These are phyloP conservation scores for Halcyon leucocephala DNA, from an alignment of 2,797 vertebrate genomes.

Conservation along the genomic window DNA sequence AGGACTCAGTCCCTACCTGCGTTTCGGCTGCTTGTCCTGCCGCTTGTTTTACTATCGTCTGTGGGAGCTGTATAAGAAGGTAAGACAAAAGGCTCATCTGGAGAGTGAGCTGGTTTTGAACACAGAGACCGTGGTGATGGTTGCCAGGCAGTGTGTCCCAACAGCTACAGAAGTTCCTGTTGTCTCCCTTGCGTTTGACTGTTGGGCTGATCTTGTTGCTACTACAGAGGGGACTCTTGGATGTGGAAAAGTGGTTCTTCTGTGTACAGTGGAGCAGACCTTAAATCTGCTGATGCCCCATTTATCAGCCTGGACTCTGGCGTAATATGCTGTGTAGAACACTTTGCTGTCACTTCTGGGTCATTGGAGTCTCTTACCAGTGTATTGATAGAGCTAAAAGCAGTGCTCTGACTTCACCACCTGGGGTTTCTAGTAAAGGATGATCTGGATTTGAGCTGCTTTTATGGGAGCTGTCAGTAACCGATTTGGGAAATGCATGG, in stretches of 20 bases:
- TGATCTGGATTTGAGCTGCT: neutral
- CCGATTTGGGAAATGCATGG: neutral
- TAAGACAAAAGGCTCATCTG: slow-evolving; percentile 60
- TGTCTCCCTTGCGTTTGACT: neutral
- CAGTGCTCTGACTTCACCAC: neutral
- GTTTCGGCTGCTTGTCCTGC: slow-evolving; percentile 95
- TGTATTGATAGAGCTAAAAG: neutral
- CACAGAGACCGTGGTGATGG: neutral
- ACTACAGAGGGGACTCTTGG: neutral
- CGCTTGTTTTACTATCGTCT: slow-evolving; percentile 94
- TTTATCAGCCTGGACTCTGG: neutral
- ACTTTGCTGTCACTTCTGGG: neutral
- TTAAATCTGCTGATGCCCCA: neutral
- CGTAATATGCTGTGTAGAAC: neutral
- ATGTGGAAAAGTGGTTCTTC: neutral
- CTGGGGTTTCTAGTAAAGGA: neutral
- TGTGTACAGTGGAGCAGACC: neutral
- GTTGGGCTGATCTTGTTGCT: neutral
- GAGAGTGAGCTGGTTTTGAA: neutral
- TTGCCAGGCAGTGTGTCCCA: neutral
- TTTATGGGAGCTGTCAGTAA: neutral
- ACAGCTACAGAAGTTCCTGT: neutral
- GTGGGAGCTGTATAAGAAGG: slow-evolving; percentile 95
- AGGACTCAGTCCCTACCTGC: slow-evolving; percentile 95
- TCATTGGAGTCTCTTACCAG: neutral